Evolutionary conservation across 2,888 invertebrate genomes (phyloP).

Genomic region (Ophion slaviceki): DNA sequence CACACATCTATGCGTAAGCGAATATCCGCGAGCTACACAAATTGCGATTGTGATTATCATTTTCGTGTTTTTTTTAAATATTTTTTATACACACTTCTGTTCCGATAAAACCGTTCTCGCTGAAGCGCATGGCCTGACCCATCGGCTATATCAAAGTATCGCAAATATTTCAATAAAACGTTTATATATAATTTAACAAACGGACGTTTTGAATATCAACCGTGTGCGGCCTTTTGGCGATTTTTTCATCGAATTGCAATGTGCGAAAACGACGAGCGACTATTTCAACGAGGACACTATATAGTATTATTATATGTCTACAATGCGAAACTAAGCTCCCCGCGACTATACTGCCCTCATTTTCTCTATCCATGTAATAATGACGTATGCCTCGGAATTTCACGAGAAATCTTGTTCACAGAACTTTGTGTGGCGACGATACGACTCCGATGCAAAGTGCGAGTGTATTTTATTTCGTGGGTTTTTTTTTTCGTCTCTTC

Average conservation of each 20-base stretch:
- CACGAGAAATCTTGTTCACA: constrained; percentile 18
- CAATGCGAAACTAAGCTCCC: neutral
- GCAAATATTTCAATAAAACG: constrained; percentile 40
- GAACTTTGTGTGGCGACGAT: constrained; percentile 9
- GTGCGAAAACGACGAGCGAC: constrained; percentile 14
- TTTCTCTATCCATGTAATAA: constrained; percentile 19
- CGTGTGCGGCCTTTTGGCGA: neutral
- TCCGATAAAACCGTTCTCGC: constrained; percentile 18
- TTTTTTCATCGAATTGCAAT: constrained; percentile 25
- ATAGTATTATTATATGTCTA: neutral
- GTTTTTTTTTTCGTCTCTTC: neutral
- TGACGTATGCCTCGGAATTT: constrained; percentile 44
- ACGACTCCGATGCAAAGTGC: constrained; percentile 40
- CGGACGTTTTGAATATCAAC: constrained; percentile 34
- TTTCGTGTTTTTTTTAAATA: neutral
- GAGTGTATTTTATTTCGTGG: neutral
- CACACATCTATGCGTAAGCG: constrained; percentile 3
- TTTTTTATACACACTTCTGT: constrained; percentile 16
- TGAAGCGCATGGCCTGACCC: constrained; percentile 32
- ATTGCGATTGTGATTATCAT: constrained; percentile 35
- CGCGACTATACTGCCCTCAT: neutral
- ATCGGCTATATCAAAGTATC: constrained; percentile 42
- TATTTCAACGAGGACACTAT: neutral
- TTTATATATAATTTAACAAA: constrained; percentile 55
- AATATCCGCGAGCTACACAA: constrained; percentile 16